Conservation (phyloP, 2,113 vertebrate genomes). For the Budorcas taxicolor region DNA sequence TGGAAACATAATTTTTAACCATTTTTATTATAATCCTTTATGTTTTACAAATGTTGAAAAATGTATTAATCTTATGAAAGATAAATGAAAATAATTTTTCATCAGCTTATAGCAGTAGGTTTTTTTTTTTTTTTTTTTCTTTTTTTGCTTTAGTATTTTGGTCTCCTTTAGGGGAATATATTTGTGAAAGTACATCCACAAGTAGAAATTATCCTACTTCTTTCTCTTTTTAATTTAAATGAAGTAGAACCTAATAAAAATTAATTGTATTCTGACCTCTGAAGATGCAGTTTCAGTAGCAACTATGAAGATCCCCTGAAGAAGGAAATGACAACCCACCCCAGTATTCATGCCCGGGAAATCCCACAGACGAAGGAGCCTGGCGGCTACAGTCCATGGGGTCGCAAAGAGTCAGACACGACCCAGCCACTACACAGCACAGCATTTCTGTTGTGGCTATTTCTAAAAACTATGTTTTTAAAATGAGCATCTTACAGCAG, state of each 20-base stretch:
- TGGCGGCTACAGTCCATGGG: not conserved
- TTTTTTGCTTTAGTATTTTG: not conserved
- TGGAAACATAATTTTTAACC: not conserved
- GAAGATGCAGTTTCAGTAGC: not conserved
- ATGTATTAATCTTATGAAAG: not conserved
- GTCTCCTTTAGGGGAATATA: not conserved
- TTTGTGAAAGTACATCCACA: not conserved
- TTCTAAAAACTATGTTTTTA: not conserved
- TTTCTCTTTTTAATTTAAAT: not conserved
- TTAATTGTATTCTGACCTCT: not conserved
- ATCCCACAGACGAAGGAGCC: not conserved
- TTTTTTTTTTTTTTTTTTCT: no score
- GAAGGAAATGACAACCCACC: not conserved
- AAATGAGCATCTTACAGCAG: not conserved
- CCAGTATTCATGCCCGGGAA: not conserved
- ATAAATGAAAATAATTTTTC: not conserved
- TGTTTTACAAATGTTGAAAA: not conserved
- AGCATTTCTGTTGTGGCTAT: not conserved
- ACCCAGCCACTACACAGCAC: not conserved
- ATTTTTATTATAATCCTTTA: not conserved
- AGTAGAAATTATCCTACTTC: not conserved
- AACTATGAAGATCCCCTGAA: not conserved
- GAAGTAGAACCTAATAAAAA: not conserved
- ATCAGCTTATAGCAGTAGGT: not conserved
- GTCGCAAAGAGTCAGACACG: fast-evolving